A percentile compares a stretch with the other conserved stretches of the same genome.
Evolutionary conservation across 2,797 vertebrate genomes (phyloP).

Genomic region (Clamator glandarius): DNA sequence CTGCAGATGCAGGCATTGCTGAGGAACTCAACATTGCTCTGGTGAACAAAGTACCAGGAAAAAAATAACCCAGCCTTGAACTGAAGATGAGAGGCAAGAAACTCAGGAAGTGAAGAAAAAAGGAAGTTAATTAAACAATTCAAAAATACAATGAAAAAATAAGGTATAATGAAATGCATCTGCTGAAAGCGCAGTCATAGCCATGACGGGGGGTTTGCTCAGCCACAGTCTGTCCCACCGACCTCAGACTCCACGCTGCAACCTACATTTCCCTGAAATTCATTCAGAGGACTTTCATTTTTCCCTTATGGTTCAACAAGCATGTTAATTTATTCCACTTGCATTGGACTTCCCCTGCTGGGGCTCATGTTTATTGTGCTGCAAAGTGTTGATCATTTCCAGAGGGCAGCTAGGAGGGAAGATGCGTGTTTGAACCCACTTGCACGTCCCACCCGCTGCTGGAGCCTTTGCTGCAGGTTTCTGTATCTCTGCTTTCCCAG

Average conservation of each 20-base stretch:
- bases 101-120: not conserved
- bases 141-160: not conserved
- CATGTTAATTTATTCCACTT: not conserved
- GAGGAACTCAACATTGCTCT: not conserved
- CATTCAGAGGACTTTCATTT: not conserved
- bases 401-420: not conserved
- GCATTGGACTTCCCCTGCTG: not conserved
- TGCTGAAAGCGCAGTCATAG: not conserved
- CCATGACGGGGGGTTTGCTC: not conserved
- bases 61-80: not conserved
- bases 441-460: not conserved
- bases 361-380: fast-evolving
- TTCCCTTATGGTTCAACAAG: not conserved
- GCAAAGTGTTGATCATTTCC: too few relatives aligned
- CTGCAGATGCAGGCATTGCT: not conserved
- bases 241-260: not conserved
- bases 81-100: not conserved
- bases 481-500: not conserved
- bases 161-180: fast-evolving
- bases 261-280: not conserved
- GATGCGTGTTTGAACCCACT: too few relatives aligned
- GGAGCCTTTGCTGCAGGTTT: not conserved
- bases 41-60: too few relatives aligned
- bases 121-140: not conserved
- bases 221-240: not conserved